Conservation (phyloP, 1,140 invertebrate genomes). For the Subanguina moxae region DNA sequence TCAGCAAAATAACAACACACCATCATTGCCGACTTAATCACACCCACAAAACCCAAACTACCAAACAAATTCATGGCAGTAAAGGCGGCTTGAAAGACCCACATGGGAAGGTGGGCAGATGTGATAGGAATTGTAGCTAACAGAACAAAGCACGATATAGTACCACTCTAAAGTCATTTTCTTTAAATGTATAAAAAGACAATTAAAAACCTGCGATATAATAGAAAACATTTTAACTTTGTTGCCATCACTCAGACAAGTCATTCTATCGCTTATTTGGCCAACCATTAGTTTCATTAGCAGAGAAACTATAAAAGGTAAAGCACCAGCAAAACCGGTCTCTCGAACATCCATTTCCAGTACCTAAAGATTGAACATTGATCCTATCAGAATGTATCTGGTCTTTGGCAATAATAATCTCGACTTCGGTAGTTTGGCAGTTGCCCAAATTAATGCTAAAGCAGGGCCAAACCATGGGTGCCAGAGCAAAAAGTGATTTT, state of each 20-base stretch:
- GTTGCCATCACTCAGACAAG: constrained; percentile 5
- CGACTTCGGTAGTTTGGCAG: too few species aligned
- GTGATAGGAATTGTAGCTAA: constrained; percentile 36
- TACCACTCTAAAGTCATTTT: neutral
- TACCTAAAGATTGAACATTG: constrained; percentile 4
- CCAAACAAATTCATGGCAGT: constrained; percentile 44
- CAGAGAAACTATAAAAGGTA: constrained; percentile 21
- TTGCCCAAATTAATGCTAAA: too few species aligned
- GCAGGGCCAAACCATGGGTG: too few species aligned
- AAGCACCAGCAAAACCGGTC: constrained; percentile 25
- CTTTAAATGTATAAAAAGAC: too few species aligned
- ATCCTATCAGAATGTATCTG: too few species aligned
- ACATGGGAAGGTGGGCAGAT: neutral
- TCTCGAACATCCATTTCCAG: constrained; percentile 19
- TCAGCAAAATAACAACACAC: constrained; percentile 10
- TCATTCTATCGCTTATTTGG: constrained; percentile 11
- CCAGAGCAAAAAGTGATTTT: too few species aligned
- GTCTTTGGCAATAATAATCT: too few species aligned
- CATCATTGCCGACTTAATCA: constrained; percentile 42
- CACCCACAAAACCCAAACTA: constrained; percentile 46
- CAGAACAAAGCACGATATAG: constrained; percentile 33
- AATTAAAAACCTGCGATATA: constrained; percentile 18
- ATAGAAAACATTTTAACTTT: constrained; percentile 18
- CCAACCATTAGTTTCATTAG: constrained; percentile 16
- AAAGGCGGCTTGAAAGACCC: constrained; percentile 31